Conservation (phyloP, 2,113 vertebrate genomes). For the Cebidichthys violaceus region DNA sequence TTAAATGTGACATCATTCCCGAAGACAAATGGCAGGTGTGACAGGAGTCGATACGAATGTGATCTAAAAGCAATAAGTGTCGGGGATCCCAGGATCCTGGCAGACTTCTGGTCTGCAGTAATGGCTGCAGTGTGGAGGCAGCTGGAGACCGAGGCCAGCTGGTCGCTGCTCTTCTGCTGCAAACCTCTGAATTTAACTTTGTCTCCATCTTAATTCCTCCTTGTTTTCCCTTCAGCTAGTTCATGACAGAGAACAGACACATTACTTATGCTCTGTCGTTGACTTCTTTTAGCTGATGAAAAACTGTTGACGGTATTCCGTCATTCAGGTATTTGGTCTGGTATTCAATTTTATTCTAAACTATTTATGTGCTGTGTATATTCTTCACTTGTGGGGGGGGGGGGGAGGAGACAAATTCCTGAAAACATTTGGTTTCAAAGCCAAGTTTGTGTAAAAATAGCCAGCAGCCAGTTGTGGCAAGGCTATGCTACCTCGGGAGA, state of each 20-base stretch:
- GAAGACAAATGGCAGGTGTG: constrained; percentile 87
- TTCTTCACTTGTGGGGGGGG: constrained; percentile 22
- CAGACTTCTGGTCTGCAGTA: constrained; percentile 64
- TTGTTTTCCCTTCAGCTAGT: constrained; percentile 46
- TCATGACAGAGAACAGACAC: constrained; percentile 49
- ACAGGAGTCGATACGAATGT: constrained; percentile 89
- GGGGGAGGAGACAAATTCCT: constrained; percentile 39
- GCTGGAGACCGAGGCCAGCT: constrained; percentile 71
- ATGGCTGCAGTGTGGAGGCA: constrained; percentile 70
- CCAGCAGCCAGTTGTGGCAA: constrained; percentile 61
- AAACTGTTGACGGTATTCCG: constrained; percentile 14
- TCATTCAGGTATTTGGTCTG: constrained; percentile 27
- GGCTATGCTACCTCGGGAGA: constrained; percentile 67
- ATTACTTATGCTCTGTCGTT: constrained; percentile 20
- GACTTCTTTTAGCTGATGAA: constrained; percentile 22
- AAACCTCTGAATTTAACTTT: constrained; percentile 25
- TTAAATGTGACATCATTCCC: constrained; percentile 67
- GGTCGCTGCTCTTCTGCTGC: constrained; percentile 46
- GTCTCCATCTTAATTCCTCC: constrained; percentile 40
- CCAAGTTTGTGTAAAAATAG: constrained; percentile 71
- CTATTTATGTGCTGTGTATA: constrained; percentile 30
- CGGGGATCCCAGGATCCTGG: constrained; percentile 79
- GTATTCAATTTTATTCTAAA: constrained; percentile 45
- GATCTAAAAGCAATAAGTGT: constrained; percentile 89
- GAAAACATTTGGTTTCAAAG: constrained; percentile 65